phyloP scores from a whole-genome alignment of 2,888 invertebrate genomes.

The Dilophus febrilis region DNA sequence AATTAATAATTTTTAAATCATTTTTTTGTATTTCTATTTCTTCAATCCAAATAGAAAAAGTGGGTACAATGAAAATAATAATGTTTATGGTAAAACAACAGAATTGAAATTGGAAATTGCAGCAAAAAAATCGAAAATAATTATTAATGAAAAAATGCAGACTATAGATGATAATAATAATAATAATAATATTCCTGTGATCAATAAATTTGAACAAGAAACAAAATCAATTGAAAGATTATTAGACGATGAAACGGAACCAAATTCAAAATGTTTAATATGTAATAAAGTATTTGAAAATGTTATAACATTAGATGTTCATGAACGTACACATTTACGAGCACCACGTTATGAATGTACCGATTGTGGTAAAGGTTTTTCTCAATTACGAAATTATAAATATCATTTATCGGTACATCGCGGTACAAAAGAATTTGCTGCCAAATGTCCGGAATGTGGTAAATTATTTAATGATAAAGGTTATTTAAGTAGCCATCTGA shows the following conservation, averaged over 20 bases:
- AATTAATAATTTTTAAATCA: too few relatives aligned
- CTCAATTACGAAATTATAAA: slow-evolving; percentile 68
- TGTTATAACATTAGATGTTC: slow-evolving; percentile 27
- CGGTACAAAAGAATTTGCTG: slow-evolving; percentile 65
- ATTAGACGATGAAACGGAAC: slow-evolving; percentile 12
- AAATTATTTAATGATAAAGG: slow-evolving; percentile 72
- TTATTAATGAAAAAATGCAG: too few relatives aligned
- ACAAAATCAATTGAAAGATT: neutral
- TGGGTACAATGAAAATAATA: too few relatives aligned
- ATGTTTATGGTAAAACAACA: too few relatives aligned
- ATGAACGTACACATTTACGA: slow-evolving; percentile 28
- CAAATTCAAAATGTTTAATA: slow-evolving; percentile 26
- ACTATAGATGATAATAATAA: too few relatives aligned
- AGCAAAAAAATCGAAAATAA: too few relatives aligned
- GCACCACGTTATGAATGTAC: slow-evolving; percentile 44
- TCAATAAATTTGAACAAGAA: neutral
- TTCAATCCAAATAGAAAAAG: too few relatives aligned
- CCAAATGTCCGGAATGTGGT: slow-evolving; percentile 53
- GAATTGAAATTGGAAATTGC: too few relatives aligned
- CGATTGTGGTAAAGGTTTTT: slow-evolving; percentile 67
- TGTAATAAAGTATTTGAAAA: slow-evolving; percentile 30
- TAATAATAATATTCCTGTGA: too few relatives aligned
- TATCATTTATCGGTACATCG: slow-evolving; percentile 69
- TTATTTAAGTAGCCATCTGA: slow-evolving; percentile 71
- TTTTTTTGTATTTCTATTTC: too few relatives aligned